These are phyloP conservation scores for Acronicta psi DNA, from an alignment of 2,888 invertebrate species.

Conservation along the genomic window DNA sequence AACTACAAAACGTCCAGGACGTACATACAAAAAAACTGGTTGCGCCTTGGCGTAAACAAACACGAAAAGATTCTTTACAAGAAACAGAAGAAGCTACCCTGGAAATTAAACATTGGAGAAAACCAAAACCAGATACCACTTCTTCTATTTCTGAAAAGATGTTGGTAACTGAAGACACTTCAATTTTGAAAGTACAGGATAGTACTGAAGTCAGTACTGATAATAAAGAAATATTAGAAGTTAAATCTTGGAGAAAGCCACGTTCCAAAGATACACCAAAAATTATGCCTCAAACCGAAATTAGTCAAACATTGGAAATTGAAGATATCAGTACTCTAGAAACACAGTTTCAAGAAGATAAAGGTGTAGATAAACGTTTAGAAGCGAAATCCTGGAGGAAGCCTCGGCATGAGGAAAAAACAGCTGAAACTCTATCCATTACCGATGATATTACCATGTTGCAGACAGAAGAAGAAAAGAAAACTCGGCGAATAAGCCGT, in stretches of 20 bases:
- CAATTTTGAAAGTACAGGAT: slow-evolving; percentile 53
- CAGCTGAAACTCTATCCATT: slow-evolving; percentile 15
- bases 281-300: background rate
- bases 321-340: slow-evolving; percentile 18
- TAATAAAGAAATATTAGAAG: slow-evolving; percentile 48
- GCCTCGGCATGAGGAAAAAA: slow-evolving; percentile 23
- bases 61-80: slow-evolving; percentile 50
- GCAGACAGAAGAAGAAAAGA: slow-evolving; percentile 37
- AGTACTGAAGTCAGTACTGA: slow-evolving; percentile 47
- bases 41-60: slow-evolving; percentile 77
- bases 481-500: slow-evolving; percentile 51
- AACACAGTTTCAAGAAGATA: background rate
- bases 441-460: slow-evolving; percentile 36
- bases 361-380: slow-evolving; percentile 13
- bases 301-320: slow-evolving; percentile 24
- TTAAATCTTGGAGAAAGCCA: slow-evolving; percentile 72
- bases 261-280: slow-evolving; percentile 62
- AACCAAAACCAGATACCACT: slow-evolving; percentile 52
- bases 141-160: slow-evolving; percentile 49
- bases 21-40: slow-evolving; percentile 68
- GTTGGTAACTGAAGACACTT: slow-evolving; percentile 56
- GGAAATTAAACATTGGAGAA: slow-evolving; percentile 70
- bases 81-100: slow-evolving; percentile 56
- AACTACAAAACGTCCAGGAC: slow-evolving; percentile 72
- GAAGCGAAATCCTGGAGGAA: slow-evolving; percentile 43